phyloP scores from a whole-genome alignment of 1,140 invertebrate species.

The Caenorhabditis tropicalis region DNA sequence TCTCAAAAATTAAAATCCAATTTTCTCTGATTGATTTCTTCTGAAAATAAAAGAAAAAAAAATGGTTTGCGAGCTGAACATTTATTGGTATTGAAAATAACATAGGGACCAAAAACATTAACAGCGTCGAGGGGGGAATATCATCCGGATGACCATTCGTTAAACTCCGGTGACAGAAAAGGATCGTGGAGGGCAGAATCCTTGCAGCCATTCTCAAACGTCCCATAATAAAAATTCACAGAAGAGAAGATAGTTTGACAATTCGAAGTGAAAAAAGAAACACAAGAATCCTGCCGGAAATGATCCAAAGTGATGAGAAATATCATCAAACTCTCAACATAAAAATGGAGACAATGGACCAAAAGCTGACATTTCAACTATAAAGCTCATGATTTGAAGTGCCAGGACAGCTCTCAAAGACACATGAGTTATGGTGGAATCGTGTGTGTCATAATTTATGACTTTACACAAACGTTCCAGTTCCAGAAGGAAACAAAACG shows the following conservation, averaged over 20 bases:
- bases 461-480: neutral
- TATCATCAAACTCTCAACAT: neutral
- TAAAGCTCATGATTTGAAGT: neutral
- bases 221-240: neutral
- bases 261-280: neutral
- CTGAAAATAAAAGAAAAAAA: neutral
- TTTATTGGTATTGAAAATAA: conserved; percentile 6
- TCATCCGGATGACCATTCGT: conserved; percentile 39
- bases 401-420: neutral
- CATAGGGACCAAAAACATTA: neutral
- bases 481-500: neutral
- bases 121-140: neutral
- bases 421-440: neutral
- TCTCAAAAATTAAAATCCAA: no score
- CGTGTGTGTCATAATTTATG: neutral
- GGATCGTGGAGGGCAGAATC: conserved; percentile 1
- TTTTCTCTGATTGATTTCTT: no score
- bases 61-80: neutral
- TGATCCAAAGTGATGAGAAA: neutral
- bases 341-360: neutral
- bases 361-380: neutral
- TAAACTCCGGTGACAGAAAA: neutral
- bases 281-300: neutral
- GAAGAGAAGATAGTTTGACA: neutral
- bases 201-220: neutral